Evolutionary conservation across 2,113 vertebrate species (phyloP), one percentile per base, ranked within the genome.

Genomic region (Aegotheles bennettii): DNA sequence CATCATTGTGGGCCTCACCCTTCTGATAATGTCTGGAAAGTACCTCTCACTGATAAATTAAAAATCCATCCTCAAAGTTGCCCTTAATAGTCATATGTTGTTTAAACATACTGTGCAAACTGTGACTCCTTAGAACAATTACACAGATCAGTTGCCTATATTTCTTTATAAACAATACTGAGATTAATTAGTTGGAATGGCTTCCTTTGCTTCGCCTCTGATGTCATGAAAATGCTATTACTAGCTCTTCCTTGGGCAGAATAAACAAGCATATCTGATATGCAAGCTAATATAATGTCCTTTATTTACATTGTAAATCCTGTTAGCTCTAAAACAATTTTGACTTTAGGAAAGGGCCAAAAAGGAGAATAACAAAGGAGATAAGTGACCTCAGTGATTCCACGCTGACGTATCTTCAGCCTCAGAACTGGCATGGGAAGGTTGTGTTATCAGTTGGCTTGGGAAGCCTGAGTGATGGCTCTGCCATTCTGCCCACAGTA

Each of bases 201-300:
- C 68, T 97, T 97, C 97, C 97, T 97, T 92, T 95, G 70, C 92
- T 96, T 97, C 59, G 79, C 95, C 96, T 97, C 95, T 97, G 97
- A 97, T 97, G 97, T 97, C 95, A 97, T 96, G 88, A 96, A 96
- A 95, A 94, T 97, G 95, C 95, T 96, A 97, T 95, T 95, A 93
- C 92, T 94, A 94, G 96, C 75, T 92, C 87, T 97, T 97, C 96
- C 97, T 96, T 82, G 93, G 94, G 67, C 88, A 96, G 86, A 96
- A 96, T 96, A 97, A 97, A 97, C 95, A 97, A 96, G 95, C 84
- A 5, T 95, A 94, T 94, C 94, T 92, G 94, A 93, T 95, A 94
- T 96, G 92, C 75, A 91, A 95, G 93, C 95, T 96, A 96, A 97
- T 94, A 96, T 95, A 95, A 95, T 93, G 65, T 95, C 82, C 93